Conservation (phyloP, 2,888 invertebrate species). For the Cylindroiulus punctatus region DNA sequence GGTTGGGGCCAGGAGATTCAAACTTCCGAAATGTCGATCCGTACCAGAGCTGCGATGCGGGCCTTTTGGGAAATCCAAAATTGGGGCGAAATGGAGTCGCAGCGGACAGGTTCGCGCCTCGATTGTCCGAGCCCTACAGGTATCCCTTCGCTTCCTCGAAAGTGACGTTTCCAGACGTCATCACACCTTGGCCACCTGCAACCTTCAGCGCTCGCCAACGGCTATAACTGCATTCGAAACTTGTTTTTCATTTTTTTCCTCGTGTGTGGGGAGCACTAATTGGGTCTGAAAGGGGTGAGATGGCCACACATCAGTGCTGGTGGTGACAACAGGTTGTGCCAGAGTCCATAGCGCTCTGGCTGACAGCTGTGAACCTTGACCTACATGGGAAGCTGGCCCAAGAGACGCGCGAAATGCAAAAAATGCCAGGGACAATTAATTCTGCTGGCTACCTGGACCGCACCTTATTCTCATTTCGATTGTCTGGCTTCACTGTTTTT, state of each 20-base stretch:
- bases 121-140: neutral
- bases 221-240: neutral
- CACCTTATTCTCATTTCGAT: neutral
- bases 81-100: neutral
- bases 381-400: neutral
- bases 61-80: neutral
- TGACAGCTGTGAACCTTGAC: neutral
- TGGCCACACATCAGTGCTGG: neutral
- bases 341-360: too few species aligned
- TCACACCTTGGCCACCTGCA: neutral
- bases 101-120: neutral
- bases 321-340: neutral
- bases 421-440: neutral
- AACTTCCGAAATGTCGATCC: neutral
- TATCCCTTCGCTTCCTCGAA: neutral
- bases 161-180: neutral
- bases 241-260: too few species aligned
- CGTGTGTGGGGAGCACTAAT: neutral
- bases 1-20: neutral
- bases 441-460: neutral
- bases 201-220: neutral
- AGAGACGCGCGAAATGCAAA: neutral
- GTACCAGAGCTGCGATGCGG: neutral
- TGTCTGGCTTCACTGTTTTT: neutral
- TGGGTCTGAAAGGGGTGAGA: neutral